These are phyloP conservation scores for Kryphioiulus occultus DNA, from an alignment of 2,888 invertebrate genomes.

Conservation along the genomic window DNA sequence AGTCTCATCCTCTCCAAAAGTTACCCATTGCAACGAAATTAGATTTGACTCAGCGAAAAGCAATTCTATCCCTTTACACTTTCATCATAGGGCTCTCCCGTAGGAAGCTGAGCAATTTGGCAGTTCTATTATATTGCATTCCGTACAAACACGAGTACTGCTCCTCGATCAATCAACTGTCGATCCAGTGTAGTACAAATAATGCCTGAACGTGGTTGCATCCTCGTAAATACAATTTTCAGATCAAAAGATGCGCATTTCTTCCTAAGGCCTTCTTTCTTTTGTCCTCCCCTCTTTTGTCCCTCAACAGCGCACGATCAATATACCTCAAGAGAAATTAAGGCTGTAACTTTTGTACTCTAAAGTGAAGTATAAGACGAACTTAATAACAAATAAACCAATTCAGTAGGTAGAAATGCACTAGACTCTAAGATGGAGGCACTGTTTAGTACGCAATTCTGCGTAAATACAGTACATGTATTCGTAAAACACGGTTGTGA, in stretches of 20 bases:
- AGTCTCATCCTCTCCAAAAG: neutral
- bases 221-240: neutral
- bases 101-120: neutral
- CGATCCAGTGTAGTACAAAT: neutral
- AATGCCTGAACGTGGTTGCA: neutral
- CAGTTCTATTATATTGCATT: neutral
- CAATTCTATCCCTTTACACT: neutral
- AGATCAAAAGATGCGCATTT: neutral
- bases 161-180: neutral
- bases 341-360: neutral
- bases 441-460: neutral
- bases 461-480: neutral
- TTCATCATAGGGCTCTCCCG: neutral
- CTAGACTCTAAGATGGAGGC: neutral
- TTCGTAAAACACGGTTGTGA: neutral
- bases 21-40: neutral
- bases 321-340: neutral
- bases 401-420: neutral
- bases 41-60: neutral
- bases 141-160: neutral
- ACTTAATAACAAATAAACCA: neutral
- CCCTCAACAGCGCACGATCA: neutral
- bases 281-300: neutral
- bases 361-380: neutral
- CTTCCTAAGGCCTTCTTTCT: neutral